Conservation (phyloP, 2,113 vertebrate species). For the Astatotilapia flaviijosephi region DNA sequence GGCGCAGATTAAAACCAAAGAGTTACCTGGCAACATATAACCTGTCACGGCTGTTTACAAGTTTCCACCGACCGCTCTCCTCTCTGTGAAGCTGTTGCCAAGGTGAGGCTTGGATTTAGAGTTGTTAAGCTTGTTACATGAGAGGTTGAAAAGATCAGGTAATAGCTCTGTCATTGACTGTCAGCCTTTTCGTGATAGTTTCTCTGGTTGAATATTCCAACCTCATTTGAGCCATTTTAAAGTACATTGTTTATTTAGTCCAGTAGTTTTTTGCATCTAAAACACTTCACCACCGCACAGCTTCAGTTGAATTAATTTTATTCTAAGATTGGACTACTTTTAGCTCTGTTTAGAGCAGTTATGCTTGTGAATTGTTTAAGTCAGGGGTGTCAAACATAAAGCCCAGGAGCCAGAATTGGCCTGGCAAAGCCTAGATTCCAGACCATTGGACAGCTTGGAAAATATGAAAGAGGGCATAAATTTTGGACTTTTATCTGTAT, state of each 20-base stretch:
- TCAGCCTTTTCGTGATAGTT: neutral
- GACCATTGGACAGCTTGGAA: neutral
- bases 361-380: neutral
- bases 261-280: neutral
- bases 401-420: neutral
- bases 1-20: neutral
- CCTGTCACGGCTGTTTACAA: conserved; percentile 34
- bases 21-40: conserved; percentile 25
- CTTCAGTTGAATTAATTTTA: neutral
- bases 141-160: conserved; percentile 19
- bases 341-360: neutral
- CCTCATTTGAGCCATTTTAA: neutral
- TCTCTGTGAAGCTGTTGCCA: conserved; percentile 37
- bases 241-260: neutral
- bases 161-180: neutral
- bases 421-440: neutral
- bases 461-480: neutral
- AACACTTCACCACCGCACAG: neutral
- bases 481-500: neutral
- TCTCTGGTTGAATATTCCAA: neutral
- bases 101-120: conserved; percentile 54
- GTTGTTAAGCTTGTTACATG: conserved; percentile 61
- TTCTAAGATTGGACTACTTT: neutral
- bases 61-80: neutral
- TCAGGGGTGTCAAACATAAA: neutral